Conservation (phyloP, 1,140 invertebrate species). For the Druon quercuslanigerum region DNA sequence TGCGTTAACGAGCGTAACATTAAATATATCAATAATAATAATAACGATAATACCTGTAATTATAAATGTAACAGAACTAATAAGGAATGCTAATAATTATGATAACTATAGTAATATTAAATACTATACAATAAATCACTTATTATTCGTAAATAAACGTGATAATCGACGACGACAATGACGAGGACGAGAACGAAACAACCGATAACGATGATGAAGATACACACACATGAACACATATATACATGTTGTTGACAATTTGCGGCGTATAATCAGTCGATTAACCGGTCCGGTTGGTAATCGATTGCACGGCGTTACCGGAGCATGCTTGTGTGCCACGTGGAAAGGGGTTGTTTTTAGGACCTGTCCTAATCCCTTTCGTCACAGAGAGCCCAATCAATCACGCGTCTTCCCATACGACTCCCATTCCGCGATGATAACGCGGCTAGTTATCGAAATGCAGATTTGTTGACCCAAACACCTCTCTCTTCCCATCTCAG, state of each 20-base stretch:
- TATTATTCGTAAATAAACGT: conserved; percentile 51
- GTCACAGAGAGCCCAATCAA: conserved; percentile 62
- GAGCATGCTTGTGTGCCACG: conserved; percentile 57
- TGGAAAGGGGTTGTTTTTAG: conserved; percentile 48
- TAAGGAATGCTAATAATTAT: conserved; percentile 52
- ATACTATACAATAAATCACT: conserved; percentile 44
- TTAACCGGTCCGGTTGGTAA: conserved; percentile 47
- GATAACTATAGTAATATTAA: conserved; percentile 50
- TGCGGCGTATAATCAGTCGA: conserved; percentile 52
- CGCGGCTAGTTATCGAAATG: conserved; percentile 37
- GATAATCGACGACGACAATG: conserved; percentile 56
- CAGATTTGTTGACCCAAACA: background rate
- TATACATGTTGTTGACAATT: conserved; percentile 49
- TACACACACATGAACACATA: conserved; percentile 23
- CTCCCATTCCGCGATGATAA: conserved; percentile 52
- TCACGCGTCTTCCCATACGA: conserved; percentile 66
- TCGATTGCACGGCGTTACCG: conserved; percentile 47
- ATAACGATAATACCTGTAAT: conserved; percentile 51
- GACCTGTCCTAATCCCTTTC: conserved; percentile 46
- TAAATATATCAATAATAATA: conserved; percentile 52
- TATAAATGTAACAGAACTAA: conserved; percentile 50
- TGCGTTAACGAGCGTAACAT: conserved; percentile 50
- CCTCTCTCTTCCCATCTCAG: background rate
- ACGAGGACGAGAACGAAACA: conserved; percentile 52
- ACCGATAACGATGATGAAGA: conserved; percentile 53